A percentile compares a stretch with the other conserved stretches of the same genome.
phyloP scores from a whole-genome alignment of 2,888 invertebrate genomes.

The Cheilosia impressa region DNA sequence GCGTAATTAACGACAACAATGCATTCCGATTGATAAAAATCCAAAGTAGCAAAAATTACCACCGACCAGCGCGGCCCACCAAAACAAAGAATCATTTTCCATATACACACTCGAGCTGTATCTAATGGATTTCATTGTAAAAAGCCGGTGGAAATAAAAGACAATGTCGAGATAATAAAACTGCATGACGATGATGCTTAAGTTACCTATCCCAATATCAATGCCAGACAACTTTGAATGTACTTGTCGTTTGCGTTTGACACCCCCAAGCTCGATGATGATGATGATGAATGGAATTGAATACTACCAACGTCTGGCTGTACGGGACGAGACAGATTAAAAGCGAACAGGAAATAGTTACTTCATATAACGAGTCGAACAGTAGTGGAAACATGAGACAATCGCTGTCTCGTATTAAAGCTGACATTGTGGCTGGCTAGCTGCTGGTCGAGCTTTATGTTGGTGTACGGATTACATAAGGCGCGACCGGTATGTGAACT shows the following conservation, averaged over 20 bases:
- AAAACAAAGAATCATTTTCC: neutral
- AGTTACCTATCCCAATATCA: conserved; percentile 62
- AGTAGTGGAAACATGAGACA: conserved; percentile 22
- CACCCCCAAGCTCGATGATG: conserved; percentile 27
- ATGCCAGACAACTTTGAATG: conserved; percentile 1
- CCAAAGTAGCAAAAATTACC: neutral
- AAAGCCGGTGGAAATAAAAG: neutral
- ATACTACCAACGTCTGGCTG: conserved; percentile 46
- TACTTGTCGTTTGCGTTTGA: conserved; percentile 18
- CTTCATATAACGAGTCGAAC: neutral
- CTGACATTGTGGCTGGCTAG: conserved; percentile 11
- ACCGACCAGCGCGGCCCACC: neutral
- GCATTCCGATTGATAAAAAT: conserved; percentile 35
- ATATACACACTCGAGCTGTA: neutral
- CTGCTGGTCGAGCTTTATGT: neutral
- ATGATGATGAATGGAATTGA: conserved; percentile 57
- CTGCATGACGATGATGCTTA: conserved; percentile 2
- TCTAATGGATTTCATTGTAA: neutral
- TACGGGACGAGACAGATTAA: conserved; percentile 20
- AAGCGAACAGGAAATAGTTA: conserved; percentile 49
- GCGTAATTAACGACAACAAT: conserved; percentile 46
- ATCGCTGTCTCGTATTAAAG: conserved; percentile 3
- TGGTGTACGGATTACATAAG: conserved; percentile 3
- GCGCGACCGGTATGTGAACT: neutral
- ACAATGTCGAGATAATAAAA: conserved; percentile 23